A percentile compares a stretch with the other conserved stretches of the same genome.
phyloP scores from a whole-genome alignment of 1,140 invertebrate genomes.

The Megalopta genalis region DNA sequence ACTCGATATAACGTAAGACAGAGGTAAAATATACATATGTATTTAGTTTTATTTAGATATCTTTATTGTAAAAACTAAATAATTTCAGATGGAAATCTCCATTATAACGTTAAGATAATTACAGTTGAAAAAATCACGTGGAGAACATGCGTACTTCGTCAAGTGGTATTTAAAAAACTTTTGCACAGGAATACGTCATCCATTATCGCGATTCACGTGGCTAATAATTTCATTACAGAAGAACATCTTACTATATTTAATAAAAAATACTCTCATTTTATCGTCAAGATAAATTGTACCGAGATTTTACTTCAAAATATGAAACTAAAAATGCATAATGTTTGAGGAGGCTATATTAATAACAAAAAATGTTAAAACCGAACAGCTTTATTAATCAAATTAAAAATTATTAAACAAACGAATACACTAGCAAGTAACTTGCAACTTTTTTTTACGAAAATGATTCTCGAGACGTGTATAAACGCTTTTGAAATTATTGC shows the following conservation, averaged over 20 bases:
- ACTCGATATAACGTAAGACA: not conserved
- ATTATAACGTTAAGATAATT: slow-evolving; percentile 9
- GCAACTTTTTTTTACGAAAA: too few species aligned
- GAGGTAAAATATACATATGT: not conserved
- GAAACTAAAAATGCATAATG: not conserved
- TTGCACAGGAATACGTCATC: not conserved
- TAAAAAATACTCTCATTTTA: not conserved
- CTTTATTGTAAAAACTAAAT: not conserved
- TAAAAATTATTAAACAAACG: too few species aligned
- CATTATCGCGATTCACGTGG: not conserved
- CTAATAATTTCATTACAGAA: not conserved
- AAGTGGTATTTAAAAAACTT: not conserved
- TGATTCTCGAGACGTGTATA: too few species aligned
- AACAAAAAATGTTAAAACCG: too few species aligned
- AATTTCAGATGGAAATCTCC: not conserved
- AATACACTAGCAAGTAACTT: too few species aligned
- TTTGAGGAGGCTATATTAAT: not conserved
- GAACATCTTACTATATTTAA: not conserved
- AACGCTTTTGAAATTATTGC: too few species aligned
- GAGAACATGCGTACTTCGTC: not conserved
- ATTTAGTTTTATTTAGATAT: not conserved
- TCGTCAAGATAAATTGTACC: not conserved
- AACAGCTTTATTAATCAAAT: too few species aligned
- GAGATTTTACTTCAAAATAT: not conserved
- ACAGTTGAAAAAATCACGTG: not conserved